Percentiles rank a stretch among this genome's conserved stretches.
Conservation (phyloP, 1,140 invertebrate genomes). For the Rhyacophila brunnea region DNA sequence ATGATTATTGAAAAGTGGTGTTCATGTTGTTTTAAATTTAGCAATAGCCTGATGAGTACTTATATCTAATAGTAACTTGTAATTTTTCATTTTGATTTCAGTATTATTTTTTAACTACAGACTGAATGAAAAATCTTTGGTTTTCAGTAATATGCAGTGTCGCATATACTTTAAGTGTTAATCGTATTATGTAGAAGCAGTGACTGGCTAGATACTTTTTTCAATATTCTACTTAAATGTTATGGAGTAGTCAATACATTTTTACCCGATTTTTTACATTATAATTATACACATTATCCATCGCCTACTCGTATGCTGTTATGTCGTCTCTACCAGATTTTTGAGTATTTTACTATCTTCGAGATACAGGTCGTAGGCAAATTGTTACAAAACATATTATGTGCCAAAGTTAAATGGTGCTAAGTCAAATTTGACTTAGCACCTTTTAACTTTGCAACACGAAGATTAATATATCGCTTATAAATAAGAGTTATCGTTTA, state of each 20-base stretch:
- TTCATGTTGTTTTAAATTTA: background rate
- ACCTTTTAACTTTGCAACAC: background rate
- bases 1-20: background rate
- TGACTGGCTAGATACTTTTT: too few species aligned
- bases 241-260: too few species aligned
- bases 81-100: constrained; percentile 27
- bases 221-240: too few species aligned
- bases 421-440: background rate
- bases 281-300: too few species aligned
- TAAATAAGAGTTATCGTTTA: background rate
- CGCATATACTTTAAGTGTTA: too few species aligned
- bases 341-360: background rate
- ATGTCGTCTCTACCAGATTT: too few species aligned
- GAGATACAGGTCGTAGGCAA: background rate
- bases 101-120: constrained; percentile 3
- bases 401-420: background rate
- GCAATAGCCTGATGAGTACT: constrained; percentile 19
- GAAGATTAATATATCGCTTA: too few species aligned
- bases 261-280: too few species aligned
- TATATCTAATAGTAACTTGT: constrained; percentile 36
- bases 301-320: too few species aligned
- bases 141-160: constrained; percentile 8
- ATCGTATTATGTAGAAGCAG: too few species aligned
- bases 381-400: background rate
- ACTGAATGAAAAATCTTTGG: constrained; percentile 31